These are phyloP conservation scores for Campoplex nolae DNA, from an alignment of 2,888 invertebrate species.

Conservation along the genomic window DNA sequence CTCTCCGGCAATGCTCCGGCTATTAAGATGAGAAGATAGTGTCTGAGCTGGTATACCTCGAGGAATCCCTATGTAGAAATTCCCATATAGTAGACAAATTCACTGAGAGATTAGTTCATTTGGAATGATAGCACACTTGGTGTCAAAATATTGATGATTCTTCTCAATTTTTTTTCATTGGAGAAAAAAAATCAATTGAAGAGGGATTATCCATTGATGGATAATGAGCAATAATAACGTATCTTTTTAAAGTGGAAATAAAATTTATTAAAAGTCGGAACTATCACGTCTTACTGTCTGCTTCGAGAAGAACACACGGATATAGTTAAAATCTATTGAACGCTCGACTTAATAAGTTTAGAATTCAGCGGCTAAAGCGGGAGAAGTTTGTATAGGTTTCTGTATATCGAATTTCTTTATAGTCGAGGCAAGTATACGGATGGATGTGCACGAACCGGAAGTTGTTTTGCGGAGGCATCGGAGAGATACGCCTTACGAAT, in stretches of 20 bases:
- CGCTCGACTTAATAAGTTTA: slow-evolving; percentile 2
- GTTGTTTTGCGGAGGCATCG: slow-evolving; percentile 54
- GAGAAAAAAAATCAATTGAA: neutral
- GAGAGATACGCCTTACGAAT: slow-evolving; percentile 4
- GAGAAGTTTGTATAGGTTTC: slow-evolving; percentile 45
- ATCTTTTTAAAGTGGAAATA: neutral
- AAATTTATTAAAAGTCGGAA: neutral
- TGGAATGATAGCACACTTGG: neutral
- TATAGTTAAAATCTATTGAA: slow-evolving; percentile 4
- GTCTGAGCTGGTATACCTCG: slow-evolving; percentile 11
- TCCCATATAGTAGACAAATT: slow-evolving; percentile 1
- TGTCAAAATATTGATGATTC: neutral
- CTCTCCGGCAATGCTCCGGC: slow-evolving; percentile 48
- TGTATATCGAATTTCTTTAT: slow-evolving; percentile 33
- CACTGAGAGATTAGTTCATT: too few relatives aligned
- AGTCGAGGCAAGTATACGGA: slow-evolving; percentile 1
- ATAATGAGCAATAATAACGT: neutral
- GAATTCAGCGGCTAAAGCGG: neutral
- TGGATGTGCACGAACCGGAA: slow-evolving; percentile 50
- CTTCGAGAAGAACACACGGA: neutral
- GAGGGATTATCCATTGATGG: neutral
- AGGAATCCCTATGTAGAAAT: slow-evolving; percentile 15
- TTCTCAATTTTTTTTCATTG: neutral
- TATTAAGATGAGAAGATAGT: slow-evolving; percentile 62
- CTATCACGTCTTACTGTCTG: neutral